Evolutionary conservation across 2,797 vertebrate genomes (phyloP), one percentile per base, ranked within the genome.

Genomic region (Crocodylus rhombifer): DNA sequence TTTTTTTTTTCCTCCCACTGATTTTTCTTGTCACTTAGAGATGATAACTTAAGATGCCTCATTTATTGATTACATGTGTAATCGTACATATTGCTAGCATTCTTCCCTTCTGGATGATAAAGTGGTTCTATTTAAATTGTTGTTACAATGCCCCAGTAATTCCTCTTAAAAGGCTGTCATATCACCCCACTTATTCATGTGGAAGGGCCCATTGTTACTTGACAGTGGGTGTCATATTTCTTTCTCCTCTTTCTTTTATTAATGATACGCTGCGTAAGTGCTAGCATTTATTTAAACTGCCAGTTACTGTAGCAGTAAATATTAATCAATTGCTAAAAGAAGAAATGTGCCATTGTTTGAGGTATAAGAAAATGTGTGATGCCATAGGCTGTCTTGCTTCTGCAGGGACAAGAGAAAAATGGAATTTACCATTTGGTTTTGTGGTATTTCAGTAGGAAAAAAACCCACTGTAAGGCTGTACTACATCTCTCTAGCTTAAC

Each of bases 261-360:
- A 86, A 93, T 81, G 67, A 85, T 5, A 16, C 14, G 57, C 78
- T 63, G 74, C 84, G 51, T 78, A 92, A 92, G 82, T 30, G 28
- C 86, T 67, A 80, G 80, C 82, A 18, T 94, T 64, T 78, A 73
- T 88, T 97, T 89, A 92, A 91, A 84, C 55, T 94, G 85, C 82
- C 87, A 85, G 94, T 93, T 86, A 65, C 87, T 85, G 26, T 23
- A 42, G 77, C 67, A 77, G 73, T 92, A 89, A 94, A 86, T 87
- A 89, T 95, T 96, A 91, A 94, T 90, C 87, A 92, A 60, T 62
- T 58, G 82, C 77, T 88, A 56, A 82, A 94, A 94, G 82, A 95
- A 97, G 92, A 91, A 96, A 73, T 4, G 77, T 71, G 73, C 89
- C 92, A 63, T 90, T 95, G 94, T 89, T 96, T 76, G 82, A 93